A percentile compares a stretch with the other conserved stretches of the same genome.
phyloP scores from a whole-genome alignment of 2,888 invertebrate genomes.

The Podabrus alpinus region DNA sequence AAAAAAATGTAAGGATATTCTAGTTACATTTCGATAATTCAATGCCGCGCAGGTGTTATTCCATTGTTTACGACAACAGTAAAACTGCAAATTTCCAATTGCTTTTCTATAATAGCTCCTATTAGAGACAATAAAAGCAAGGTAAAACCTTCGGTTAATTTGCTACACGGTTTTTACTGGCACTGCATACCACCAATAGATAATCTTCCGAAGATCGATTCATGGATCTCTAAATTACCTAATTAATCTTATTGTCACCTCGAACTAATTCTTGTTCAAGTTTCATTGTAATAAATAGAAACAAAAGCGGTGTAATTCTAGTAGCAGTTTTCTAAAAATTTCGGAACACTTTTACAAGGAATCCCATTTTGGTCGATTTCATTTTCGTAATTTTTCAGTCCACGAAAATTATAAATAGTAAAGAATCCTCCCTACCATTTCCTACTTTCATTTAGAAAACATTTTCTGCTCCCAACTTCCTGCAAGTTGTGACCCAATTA shows the following conservation, averaged over 20 bases:
- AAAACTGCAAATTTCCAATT: conserved; percentile 36
- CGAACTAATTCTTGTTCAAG: conserved; percentile 11
- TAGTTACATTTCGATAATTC: conserved; percentile 16
- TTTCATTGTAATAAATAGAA: background rate
- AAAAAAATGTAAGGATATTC: background rate
- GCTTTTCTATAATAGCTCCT: conserved; percentile 23
- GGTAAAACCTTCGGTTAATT: conserved; percentile 23
- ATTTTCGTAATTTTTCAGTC: background rate
- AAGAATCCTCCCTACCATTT: background rate
- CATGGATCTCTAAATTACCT: background rate
- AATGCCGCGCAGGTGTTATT: conserved; percentile 38
- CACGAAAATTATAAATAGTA: background rate
- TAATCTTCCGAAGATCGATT: conserved; percentile 16
- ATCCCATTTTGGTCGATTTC: background rate
- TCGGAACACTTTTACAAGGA: background rate
- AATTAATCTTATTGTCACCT: conserved; percentile 16
- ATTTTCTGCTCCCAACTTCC: background rate
- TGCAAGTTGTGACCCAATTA: background rate
- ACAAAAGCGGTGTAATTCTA: background rate
- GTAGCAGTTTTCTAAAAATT: background rate
- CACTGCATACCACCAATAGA: conserved; percentile 9
- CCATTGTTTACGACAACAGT: conserved; percentile 38
- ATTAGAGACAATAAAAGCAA: conserved; percentile 34
- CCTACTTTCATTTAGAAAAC: background rate
- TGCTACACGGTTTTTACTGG: conserved; percentile 10